Evolutionary conservation across 2,797 vertebrate genomes (phyloP), one percentile per base, ranked within the genome.

Genomic region (Onychomys leucogaster): DNA sequence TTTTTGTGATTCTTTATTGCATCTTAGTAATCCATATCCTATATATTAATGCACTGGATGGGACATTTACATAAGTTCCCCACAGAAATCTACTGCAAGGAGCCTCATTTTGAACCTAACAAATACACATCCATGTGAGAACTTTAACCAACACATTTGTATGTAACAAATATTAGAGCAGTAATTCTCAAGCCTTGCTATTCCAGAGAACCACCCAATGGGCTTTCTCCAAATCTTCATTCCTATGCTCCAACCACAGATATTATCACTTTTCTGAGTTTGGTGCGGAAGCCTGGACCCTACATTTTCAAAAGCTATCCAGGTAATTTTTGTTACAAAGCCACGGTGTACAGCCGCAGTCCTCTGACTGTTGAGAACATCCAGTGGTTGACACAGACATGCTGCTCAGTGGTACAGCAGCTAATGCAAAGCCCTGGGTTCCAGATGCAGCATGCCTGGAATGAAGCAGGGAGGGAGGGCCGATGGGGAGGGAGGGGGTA

Each of bases 301-400:
- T 61, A 46, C 88, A 55, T 83, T 77, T 92, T 76, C 21, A 93
- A 87, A 91, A 84, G 7, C 78, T 57, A 82, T 27, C 7, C 76
- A 43, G 65, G 25, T 77, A 94, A 94, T 92, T 95, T 85, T 43
- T 93, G 71, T 92, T 95, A 94, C 32, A 23, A 77, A 87, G 27
- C 17, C 34, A 86, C 32, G n/a, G 32, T 83, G 32, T 52, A 94
- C 25, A 77, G 78, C 27, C 63, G 61, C 9, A 94, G 76, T n/a
- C 6, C 65, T 93, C 71, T 91, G 73, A 84, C 52, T 81, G 3
- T 41, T 92, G 49, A 92, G 89, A 83, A 94, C 87, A 90, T 65
- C 65, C 16, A 80, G 55, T 43, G 73, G 90, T 73, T 63, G 71
- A 49, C 86, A 55, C 34, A 73, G n/a, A 52, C 37, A 63, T 75